Evolutionary conservation across 1,140 invertebrate genomes (phyloP).

Genomic region (Cylas formicarius): DNA sequence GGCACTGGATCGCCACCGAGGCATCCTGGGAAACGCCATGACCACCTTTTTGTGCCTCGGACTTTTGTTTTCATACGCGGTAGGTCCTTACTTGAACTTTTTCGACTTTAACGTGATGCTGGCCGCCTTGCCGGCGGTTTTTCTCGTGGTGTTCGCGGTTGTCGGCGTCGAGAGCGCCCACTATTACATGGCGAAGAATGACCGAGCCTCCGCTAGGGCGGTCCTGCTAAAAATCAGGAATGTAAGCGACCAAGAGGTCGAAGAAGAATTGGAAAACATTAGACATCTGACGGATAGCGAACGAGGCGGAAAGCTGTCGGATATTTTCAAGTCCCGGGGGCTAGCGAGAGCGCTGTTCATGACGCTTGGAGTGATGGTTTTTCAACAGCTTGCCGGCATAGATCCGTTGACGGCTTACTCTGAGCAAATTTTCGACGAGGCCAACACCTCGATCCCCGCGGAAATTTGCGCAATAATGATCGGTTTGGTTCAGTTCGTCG

Average conservation of each 20-base stretch:
- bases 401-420: conserved; percentile 77
- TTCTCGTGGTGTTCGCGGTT: conserved; percentile 46
- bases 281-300: conserved; percentile 46
- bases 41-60: conserved; percentile 24
- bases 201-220: conserved; percentile 51
- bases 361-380: conserved; percentile 58
- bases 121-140: conserved; percentile 44
- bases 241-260: conserved; percentile 48
- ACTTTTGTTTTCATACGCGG: conserved; percentile 42
- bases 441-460: conserved; percentile 48
- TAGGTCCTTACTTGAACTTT: conserved; percentile 54
- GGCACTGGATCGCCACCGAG: conserved; percentile 32
- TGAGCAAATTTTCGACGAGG: conserved; percentile 57
- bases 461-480: conserved; percentile 16
- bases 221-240: conserved; percentile 59
- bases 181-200: conserved; percentile 53
- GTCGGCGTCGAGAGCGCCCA: conserved; percentile 66
- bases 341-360: conserved; percentile 61
- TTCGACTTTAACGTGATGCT: conserved; percentile 45
- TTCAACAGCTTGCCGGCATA: conserved; percentile 71
- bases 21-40: conserved; percentile 21
- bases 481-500: conserved; percentile 16
- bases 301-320: conserved; percentile 46
- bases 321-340: conserved; percentile 49
- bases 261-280: conserved; percentile 52